These are phyloP conservation scores for Cephus runcator DNA, from an alignment of 2,888 invertebrate genomes.

Conservation along the genomic window DNA sequence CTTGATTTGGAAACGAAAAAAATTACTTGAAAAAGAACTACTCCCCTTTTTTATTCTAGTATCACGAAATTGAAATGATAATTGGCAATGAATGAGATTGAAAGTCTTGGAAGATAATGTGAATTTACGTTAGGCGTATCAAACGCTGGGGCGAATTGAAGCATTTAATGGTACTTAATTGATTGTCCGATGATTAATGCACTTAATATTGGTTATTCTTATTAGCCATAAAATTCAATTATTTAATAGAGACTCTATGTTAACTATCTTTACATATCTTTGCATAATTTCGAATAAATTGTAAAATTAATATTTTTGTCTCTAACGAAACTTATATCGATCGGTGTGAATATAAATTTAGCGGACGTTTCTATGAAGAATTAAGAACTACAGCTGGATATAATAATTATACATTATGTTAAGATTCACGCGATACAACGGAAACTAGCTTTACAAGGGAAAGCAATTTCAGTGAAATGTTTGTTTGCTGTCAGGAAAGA, in stretches of 20 bases:
- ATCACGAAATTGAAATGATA: background rate
- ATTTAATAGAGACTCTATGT: background rate
- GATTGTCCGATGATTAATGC: background rate
- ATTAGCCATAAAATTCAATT: slow-evolving; percentile 14
- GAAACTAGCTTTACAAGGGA: background rate
- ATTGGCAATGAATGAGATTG: background rate
- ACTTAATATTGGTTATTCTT: slow-evolving; percentile 24
- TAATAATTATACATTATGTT: background rate
- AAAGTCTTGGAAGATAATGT: background rate
- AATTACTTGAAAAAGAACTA: no score
- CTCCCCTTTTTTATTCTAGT: background rate
- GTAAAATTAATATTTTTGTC: background rate
- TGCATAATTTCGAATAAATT: background rate
- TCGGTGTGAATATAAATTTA: background rate
- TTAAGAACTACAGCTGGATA: background rate
- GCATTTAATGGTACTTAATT: background rate
- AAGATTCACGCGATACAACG: background rate
- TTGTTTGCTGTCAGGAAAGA: slow-evolving; percentile 19
- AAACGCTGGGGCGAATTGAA: background rate
- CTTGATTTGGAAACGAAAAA: no score
- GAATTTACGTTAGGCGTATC: background rate
- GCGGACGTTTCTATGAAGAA: background rate
- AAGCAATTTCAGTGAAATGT: slow-evolving; percentile 40
- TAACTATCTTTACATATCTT: background rate
- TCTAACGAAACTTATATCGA: background rate